A percentile compares a stretch with the other conserved stretches of the same genome.
Conservation (phyloP, 2,113 vertebrate genomes). For the Aix galericulata region DNA sequence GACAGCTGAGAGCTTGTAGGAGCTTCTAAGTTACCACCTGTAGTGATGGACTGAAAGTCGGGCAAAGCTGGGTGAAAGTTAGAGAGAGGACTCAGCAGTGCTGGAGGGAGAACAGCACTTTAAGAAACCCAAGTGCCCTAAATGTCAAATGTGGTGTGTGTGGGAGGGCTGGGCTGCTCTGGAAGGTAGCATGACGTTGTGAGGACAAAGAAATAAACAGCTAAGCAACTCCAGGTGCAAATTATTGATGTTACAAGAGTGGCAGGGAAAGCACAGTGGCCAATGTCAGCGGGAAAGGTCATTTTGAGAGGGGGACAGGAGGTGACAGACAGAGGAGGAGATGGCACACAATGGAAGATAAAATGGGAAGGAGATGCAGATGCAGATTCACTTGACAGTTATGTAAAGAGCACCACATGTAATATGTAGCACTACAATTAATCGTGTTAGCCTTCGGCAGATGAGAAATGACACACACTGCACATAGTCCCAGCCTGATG, state of each 20-base stretch:
- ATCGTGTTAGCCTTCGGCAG: neutral
- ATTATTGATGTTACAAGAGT: neutral
- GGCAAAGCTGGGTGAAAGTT: neutral
- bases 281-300: neutral
- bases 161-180: neutral
- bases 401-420: neutral
- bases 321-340: neutral
- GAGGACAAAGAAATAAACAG: neutral
- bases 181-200: neutral
- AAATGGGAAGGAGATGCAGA: neutral
- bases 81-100: neutral
- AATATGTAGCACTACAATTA: neutral
- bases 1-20: neutral
- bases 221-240: neutral
- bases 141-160: neutral
- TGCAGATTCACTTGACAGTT: neutral
- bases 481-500: neutral
- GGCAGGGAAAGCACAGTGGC: neutral
- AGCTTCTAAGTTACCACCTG: neutral
- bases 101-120: neutral
- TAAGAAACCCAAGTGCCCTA: neutral
- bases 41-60: neutral
- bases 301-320: neutral
- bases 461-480: neutral
- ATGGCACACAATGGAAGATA: neutral